Percentiles rank a stretch among this genome's conserved stretches.
Conservation (phyloP, 37 sponge, comb jelly and placozoan genomes). For the Dysidea cf. avara region DNA sequence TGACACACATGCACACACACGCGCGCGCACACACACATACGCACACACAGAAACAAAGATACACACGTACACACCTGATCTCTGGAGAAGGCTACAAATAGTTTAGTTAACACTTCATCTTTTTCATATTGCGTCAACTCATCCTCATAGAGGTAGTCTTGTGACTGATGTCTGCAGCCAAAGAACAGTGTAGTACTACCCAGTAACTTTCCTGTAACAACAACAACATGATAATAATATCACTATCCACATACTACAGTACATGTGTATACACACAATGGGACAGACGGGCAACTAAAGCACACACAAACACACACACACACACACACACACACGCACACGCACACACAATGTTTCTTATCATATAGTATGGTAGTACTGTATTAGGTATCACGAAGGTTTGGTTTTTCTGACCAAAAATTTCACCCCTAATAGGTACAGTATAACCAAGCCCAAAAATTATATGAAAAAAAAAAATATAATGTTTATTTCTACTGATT, state of each 20-base stretch:
- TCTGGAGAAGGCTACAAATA: conserved; percentile 90
- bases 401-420: too few relatives aligned
- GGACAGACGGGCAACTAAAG: neutral
- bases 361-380: too few relatives aligned
- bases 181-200: conserved; percentile 87
- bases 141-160: conserved; percentile 90
- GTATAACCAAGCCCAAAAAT: too few relatives aligned
- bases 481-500: too few relatives aligned
- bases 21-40: neutral
- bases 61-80: conserved; percentile 59
- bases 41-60: neutral
- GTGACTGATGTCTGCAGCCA: conserved; percentile 79
- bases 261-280: neutral
- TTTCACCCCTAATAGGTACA: too few relatives aligned
- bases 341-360: too few relatives aligned
- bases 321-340: too few relatives aligned
- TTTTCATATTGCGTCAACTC: conserved; percentile 70
- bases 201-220: conserved; percentile 51
- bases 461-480: too few relatives aligned
- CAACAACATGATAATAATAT: neutral
- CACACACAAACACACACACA: too few relatives aligned
- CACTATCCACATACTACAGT: neutral
- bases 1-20: neutral
- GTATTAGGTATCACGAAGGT: too few relatives aligned
- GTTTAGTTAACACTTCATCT: conserved; percentile 62